Percentiles rank a stretch among this genome's conserved stretches.
Evolutionary conservation across 2,113 vertebrate genomes (phyloP).

Genomic region (Lanius collurio): DNA sequence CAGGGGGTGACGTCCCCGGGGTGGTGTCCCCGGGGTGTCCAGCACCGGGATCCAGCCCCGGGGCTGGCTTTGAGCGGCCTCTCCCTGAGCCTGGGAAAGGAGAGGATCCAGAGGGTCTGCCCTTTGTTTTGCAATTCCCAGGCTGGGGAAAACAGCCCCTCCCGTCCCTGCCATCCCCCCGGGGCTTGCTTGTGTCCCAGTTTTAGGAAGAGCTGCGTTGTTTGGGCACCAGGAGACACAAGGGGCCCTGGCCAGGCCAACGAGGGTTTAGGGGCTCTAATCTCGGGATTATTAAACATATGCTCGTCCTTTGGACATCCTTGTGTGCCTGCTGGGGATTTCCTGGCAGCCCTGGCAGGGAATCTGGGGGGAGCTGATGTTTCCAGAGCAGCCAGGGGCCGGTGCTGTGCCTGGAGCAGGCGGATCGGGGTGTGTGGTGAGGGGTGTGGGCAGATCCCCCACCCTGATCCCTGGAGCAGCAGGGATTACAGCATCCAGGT

Average conservation of each 20-base stretch:
- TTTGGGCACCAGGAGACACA: background rate
- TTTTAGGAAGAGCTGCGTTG: background rate
- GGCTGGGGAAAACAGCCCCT: background rate
- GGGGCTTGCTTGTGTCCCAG: background rate
- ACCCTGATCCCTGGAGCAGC: background rate
- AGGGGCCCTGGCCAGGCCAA: background rate
- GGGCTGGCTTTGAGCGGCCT: background rate
- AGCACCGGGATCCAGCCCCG: fast-evolving
- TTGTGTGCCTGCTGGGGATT: background rate
- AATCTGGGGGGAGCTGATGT: background rate
- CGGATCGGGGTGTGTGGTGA: background rate
- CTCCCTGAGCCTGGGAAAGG: background rate
- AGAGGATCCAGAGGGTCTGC: background rate
- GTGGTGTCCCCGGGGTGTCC: background rate
- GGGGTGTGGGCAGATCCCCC: background rate
- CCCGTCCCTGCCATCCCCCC: background rate
- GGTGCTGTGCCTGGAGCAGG: fast-evolving
- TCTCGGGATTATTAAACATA: constrained; percentile 13
- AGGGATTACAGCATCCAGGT: background rate
- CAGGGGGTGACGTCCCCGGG: background rate
- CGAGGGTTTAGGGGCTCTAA: background rate
- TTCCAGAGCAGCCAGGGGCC: background rate
- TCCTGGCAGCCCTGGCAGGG: background rate
- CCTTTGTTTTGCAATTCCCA: constrained; percentile 12
- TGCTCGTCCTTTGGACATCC: background rate